Evolutionary conservation across 2,888 invertebrate genomes (phyloP), one percentile per base, ranked within the genome.

Genomic region (Bugula neritina): DNA sequence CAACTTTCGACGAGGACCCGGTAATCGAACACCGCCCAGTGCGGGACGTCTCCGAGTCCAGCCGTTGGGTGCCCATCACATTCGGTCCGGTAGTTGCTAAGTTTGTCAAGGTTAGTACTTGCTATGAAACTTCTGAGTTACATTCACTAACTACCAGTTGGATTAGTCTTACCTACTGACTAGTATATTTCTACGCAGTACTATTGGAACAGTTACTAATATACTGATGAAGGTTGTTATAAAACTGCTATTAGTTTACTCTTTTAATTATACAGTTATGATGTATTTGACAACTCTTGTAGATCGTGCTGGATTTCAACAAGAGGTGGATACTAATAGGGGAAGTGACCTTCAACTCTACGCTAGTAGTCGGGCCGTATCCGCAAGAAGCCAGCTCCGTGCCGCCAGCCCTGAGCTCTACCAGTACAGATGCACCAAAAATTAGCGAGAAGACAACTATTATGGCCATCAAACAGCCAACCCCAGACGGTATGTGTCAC

Each of bases 301-400:
- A 80, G 85, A 91, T 77, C 88, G 75, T 90, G 78, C 87, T 94
- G 71, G 88, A 88, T 76, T 94, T 93, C 83, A 90, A 92, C 1
- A 88, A 91, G 23, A 87, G 90, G 72, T 94, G 94, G 94, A 90
- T 94, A 77, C 89, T 94, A 85, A 88, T 95, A 80, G 93, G 93
- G 84, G 94, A 95, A 85, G 88, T 94, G 75, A 89, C 90, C 72
- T 94, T 94, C 83, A 90, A 90, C 78, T 93, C 93, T 78, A 2
- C 10, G 23, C n/a, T 70, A 10, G 70, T 43, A 5, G 43, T 5
- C 10, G 63, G 63, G 21, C 63, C 21, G 5, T 63, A 29, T 31
- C 63, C 34, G 27, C 2, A 21, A 25, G 17, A 5, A 31, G 63
- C 5, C 3, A 17, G 31, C 10, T 25, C 29, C 10, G 25, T 25